A percentile compares a stretch with the other conserved stretches of the same genome.
Conservation (phyloP, 2,113 vertebrate genomes). For the Connochaetes taurinus region DNA sequence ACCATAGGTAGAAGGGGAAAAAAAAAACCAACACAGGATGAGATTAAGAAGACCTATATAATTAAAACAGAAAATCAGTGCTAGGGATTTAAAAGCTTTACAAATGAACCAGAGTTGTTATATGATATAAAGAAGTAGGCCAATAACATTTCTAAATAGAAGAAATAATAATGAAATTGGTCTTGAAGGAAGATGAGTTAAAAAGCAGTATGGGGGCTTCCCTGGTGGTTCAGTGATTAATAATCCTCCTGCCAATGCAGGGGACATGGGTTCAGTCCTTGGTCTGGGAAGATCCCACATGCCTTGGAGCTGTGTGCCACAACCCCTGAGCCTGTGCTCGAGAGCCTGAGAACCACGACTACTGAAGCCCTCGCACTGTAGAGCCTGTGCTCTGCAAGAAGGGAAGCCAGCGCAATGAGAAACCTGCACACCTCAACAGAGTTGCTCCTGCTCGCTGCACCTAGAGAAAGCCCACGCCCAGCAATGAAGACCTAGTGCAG, state of each 20-base stretch:
- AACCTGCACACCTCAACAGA: neutral
- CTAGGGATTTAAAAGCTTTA: neutral
- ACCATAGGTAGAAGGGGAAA: neutral
- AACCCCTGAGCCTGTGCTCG: neutral
- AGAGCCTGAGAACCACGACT: neutral
- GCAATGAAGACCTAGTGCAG: neutral
- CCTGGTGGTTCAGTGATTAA: neutral
- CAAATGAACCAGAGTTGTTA: neutral
- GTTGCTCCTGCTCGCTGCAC: neutral
- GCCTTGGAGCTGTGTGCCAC: neutral
- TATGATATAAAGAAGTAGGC: neutral
- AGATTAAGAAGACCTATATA: neutral
- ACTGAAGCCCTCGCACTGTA: neutral
- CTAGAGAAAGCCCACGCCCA: neutral
- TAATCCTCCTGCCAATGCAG: neutral
- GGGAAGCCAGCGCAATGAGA: neutral
- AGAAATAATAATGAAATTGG: conserved; percentile 30
- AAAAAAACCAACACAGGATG: neutral
- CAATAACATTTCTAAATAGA: neutral
- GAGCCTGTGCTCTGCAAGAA: neutral
- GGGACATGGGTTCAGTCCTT: neutral
- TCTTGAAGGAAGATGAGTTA: neutral
- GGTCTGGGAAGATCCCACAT: neutral
- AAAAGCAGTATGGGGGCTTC: neutral
- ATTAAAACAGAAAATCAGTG: conserved; percentile 16